Evolutionary conservation across 2,888 invertebrate species (phyloP).

Genomic region (Didymodactylos carnosus): DNA sequence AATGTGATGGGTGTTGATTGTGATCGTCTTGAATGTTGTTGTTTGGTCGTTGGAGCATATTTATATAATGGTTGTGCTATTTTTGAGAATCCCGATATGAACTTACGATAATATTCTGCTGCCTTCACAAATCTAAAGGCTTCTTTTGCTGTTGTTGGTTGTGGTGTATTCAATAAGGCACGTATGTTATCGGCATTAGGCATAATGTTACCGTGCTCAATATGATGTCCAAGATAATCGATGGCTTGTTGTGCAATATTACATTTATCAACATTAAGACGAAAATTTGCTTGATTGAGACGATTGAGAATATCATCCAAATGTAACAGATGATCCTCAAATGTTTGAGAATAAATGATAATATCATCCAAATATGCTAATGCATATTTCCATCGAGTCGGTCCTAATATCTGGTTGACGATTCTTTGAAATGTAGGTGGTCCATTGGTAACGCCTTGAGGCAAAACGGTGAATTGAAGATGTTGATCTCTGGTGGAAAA

Average conservation of each 20-base stretch:
- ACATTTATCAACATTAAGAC: background rate
- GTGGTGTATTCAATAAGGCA: background rate
- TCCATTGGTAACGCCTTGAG: background rate
- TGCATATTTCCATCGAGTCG: background rate
- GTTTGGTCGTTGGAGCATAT: too few relatives aligned
- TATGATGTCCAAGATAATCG: background rate
- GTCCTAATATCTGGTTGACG: background rate
- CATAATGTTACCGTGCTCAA: background rate
- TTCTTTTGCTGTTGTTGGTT: background rate
- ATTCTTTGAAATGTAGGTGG: background rate
- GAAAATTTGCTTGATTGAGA: background rate
- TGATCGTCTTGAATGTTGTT: too few relatives aligned
- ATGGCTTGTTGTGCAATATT: background rate
- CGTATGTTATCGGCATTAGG: background rate
- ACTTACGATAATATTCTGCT: too few relatives aligned
- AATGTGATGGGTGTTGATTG: too few relatives aligned
- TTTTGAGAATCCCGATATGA: too few relatives aligned
- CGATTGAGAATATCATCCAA: background rate
- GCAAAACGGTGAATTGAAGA: background rate
- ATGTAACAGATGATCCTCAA: background rate
- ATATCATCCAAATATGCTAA: background rate
- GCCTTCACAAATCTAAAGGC: background rate
- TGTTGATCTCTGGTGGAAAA: conserved; percentile 10
- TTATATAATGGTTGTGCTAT: too few relatives aligned
- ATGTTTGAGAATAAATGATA: background rate